phyloP scores from a whole-genome alignment of 2,113 vertebrate species.

The Jaculus jaculus region DNA sequence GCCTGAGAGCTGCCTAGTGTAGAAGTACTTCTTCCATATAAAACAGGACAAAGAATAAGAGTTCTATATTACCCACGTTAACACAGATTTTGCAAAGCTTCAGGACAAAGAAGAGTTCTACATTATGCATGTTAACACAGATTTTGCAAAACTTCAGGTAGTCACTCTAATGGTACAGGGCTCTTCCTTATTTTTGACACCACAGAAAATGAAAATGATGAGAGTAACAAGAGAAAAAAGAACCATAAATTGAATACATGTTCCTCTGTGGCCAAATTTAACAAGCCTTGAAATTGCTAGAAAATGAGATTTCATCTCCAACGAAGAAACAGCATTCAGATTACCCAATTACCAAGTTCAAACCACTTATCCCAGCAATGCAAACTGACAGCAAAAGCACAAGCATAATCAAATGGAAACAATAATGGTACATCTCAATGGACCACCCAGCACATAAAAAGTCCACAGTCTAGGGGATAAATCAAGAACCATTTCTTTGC shows the following conservation, averaged over 20 bases:
- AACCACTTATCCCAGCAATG: slow-evolving; percentile 78
- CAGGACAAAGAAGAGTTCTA: background rate
- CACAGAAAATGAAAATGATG: background rate
- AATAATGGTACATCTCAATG: slow-evolving; percentile 73
- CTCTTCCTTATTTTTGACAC: slow-evolving; percentile 8
- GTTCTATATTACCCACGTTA: slow-evolving; percentile 16
- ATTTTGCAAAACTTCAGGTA: background rate
- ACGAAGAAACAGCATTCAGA: slow-evolving; percentile 72
- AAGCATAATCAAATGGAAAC: slow-evolving; percentile 80
- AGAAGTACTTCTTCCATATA: slow-evolving; percentile 56
- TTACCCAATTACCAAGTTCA: slow-evolving; percentile 68
- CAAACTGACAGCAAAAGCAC: slow-evolving; percentile 81
- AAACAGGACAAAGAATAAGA: slow-evolving; percentile 26
- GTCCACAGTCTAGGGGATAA: slow-evolving; percentile 78
- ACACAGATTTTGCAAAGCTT: too few species aligned
- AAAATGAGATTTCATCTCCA: slow-evolving; percentile 79
- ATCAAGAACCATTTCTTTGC: slow-evolving; percentile 82
- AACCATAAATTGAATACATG: slow-evolving; percentile 43
- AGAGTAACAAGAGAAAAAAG: background rate
- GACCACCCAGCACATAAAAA: slow-evolving; percentile 71
- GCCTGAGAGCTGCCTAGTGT: background rate
- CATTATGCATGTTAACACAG: slow-evolving; percentile 32
- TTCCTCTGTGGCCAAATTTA: slow-evolving; percentile 73
- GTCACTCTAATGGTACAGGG: background rate
- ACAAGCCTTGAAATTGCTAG: slow-evolving; percentile 74